These are phyloP conservation scores for Anastrepha obliqua DNA, from an alignment of 1,140 invertebrate genomes.

Conservation along the genomic window DNA sequence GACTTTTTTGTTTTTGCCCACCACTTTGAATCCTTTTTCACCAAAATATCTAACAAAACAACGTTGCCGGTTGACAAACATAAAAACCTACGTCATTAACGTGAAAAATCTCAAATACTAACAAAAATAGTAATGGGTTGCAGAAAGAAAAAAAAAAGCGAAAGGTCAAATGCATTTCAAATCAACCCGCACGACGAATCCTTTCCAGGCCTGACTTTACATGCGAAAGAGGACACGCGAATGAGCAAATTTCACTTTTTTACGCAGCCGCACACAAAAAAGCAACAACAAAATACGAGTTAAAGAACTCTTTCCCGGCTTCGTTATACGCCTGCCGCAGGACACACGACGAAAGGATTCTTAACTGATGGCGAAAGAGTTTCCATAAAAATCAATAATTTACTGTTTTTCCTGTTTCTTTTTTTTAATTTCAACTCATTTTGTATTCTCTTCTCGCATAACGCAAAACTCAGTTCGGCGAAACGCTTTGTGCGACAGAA, in stretches of 20 bases:
- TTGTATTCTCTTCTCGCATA: not conserved
- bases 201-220: too few species aligned
- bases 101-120: not conserved
- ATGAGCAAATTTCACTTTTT: conserved; percentile 36
- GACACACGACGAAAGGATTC: conserved; percentile 41
- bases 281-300: not conserved
- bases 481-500: not conserved
- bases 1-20: not conserved
- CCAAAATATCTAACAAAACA: not conserved
- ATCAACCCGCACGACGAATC: conserved; percentile 11
- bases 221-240: too few species aligned
- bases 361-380: not conserved
- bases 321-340: not conserved
- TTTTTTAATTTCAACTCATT: too few species aligned
- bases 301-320: not conserved
- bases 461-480: not conserved
- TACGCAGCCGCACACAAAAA: not conserved
- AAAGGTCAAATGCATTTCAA: not conserved
- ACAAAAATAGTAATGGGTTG: not conserved
- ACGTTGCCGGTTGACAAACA: not conserved
- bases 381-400: not conserved
- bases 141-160: conserved; percentile 39
- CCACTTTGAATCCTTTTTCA: conserved; percentile 15
- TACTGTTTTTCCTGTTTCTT: conserved; percentile 4
- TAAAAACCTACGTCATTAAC: not conserved